Conservation (phyloP, 2,113 vertebrate species). For the Actenoides hombroni region DNA sequence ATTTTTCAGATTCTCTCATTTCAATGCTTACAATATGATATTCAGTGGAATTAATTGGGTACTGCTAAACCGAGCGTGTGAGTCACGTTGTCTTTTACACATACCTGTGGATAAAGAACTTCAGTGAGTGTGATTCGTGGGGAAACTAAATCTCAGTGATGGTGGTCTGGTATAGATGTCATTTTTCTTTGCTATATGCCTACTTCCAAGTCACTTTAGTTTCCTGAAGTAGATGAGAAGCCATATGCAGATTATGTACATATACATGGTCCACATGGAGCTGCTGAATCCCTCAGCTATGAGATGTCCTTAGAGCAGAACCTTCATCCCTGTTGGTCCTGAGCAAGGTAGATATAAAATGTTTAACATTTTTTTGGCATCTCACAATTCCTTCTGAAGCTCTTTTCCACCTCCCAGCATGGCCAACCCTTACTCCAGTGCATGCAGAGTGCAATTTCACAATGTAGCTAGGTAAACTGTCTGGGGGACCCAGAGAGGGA, state of each 20-base stretch:
- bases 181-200: neutral
- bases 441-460: neutral
- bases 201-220: neutral
- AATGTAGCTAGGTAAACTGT: neutral
- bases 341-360: neutral
- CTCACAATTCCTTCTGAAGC: neutral
- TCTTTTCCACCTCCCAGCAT: accelerated
- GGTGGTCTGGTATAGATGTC: neutral
- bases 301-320: neutral
- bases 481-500: neutral
- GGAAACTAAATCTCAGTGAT: neutral
- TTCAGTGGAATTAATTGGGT: neutral
- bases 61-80: neutral
- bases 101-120: neutral
- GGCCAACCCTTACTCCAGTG: neutral
- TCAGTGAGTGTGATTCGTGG: neutral
- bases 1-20: constrained; percentile 11
- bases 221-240: neutral
- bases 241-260: neutral
- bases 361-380: neutral
- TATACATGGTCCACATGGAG: neutral
- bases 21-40: neutral
- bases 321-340: neutral
- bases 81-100: neutral
- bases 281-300: neutral